Base-by-base conservation (phyloP, 1,140 invertebrate species). In the Triops longicaudatus region DNA sequence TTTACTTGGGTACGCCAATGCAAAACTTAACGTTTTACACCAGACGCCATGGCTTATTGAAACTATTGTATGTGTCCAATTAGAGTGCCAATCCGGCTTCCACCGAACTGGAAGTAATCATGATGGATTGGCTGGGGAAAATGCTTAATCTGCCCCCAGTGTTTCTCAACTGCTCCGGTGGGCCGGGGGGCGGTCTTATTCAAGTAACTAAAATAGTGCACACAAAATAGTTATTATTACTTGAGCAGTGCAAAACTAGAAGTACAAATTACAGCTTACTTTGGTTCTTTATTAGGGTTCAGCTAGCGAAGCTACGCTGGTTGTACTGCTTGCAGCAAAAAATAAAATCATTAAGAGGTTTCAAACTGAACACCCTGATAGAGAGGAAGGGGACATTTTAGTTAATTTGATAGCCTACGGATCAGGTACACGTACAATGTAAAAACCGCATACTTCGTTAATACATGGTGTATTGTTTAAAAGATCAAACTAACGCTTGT, bases 91-190 rank as follows among this genome's bases (percentile, higher is more conserved):
- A 94, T 86, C 97, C 97, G 0, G 95, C 97, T 1, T 99, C 97
- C 82, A 99, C 98, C 0, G 98, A 99, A 83, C 85, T 99, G 63
- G 97, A 99, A 87, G 96, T 98, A 17, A 89, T 96, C 14, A 97
- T 98, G 90, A 84, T 98, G 82, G 95, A 99, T 85, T 99, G 98
- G 98, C 84, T 99, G 74, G 97, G 94, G 72, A 95, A 98, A 86
- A 93, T 98, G 89, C 82, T 99, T 41, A 90, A 93, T 7, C 85
- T 99, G 6, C 98, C 98, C 0, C 87, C 91, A n/a, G 88, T 91
- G 79, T 98, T 98, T 83, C 85, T 98, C 12, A 89, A 92, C 17
- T 88, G 89, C 78, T 91, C 89, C 11, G 90, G 92, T 0, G 92
- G 91, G 14, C 92, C 92, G 81, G 93, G 90, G 0, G 96, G 97